Evolutionary conservation across 2,113 vertebrate species (phyloP).

Genomic region (Xiphias gladius): DNA sequence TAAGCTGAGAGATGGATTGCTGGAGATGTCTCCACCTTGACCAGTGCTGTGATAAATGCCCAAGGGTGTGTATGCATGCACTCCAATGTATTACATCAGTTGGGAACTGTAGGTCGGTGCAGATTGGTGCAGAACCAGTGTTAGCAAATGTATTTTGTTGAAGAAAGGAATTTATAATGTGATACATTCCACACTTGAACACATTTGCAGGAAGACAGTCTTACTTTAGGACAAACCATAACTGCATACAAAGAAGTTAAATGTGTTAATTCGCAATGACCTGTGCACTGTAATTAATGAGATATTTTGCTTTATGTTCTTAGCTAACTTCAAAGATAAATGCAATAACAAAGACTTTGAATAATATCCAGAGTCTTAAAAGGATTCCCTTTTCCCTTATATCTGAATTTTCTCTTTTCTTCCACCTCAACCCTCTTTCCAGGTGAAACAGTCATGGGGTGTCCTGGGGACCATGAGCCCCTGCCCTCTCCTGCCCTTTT

Average conservation of each 20-base stretch:
- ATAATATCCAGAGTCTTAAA: conserved; percentile 7
- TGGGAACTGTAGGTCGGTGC: conserved; percentile 43
- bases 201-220: conserved; percentile 21
- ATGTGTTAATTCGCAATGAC: conserved; percentile 12
- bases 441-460: conserved; percentile 21
- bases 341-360: not conserved
- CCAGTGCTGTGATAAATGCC: conserved; percentile 75
- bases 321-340: conserved; percentile 2
- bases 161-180: conserved; percentile 47
- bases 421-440: not conserved
- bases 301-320: not conserved
- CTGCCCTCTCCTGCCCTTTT: conserved; percentile 35
- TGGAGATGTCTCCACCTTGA: conserved; percentile 77
- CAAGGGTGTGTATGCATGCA: conserved; percentile 55
- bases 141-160: conserved; percentile 48
- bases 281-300: not conserved
- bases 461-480: conserved; percentile 27
- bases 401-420: not conserved
- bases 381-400: not conserved
- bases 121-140: conserved; percentile 53
- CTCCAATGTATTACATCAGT: conserved; percentile 71
- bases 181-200: conserved; percentile 42
- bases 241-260: conserved; percentile 14
- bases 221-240: not conserved
- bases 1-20: conserved; percentile 76